phyloP scores from a whole-genome alignment of 2,797 vertebrate species.

The Falco concolor region DNA sequence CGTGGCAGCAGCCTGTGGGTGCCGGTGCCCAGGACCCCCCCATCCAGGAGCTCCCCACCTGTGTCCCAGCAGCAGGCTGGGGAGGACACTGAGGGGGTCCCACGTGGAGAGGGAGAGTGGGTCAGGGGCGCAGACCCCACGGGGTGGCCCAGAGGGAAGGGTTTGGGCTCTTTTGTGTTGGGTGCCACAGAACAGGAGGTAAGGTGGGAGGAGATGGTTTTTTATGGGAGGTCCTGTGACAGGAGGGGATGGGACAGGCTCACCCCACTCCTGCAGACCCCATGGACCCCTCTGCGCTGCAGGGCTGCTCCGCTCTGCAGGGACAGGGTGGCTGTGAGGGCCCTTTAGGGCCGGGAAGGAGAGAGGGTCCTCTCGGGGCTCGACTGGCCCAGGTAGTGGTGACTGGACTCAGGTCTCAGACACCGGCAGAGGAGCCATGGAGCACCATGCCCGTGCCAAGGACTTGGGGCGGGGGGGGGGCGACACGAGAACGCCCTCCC shows the following conservation, averaged over 20 bases:
- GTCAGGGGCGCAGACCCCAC: fast-evolving
- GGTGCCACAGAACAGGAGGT: background rate
- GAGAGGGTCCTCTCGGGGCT: background rate
- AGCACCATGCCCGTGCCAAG: fast-evolving
- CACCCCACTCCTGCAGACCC: background rate
- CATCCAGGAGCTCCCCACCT: background rate
- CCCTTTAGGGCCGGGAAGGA: background rate
- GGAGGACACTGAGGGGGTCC: background rate
- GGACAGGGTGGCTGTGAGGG: background rate
- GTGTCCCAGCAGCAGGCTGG: fast-evolving
- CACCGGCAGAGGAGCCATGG: fast-evolving
- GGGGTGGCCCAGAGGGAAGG: background rate
- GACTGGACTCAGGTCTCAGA: background rate
- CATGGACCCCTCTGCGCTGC: background rate
- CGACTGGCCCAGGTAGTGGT: background rate
- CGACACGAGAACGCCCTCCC: background rate
- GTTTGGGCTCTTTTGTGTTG: background rate
- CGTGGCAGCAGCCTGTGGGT: background rate
- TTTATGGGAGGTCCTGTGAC: background rate
- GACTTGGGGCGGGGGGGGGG: background rate
- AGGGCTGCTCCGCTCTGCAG: background rate
- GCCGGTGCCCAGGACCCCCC: too few relatives aligned
- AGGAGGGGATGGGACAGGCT: background rate
- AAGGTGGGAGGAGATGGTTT: background rate
- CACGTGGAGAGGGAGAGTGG: background rate